phyloP scores from a whole-genome alignment of 2,113 vertebrate genomes.

The Platysternon megacephalum region DNA sequence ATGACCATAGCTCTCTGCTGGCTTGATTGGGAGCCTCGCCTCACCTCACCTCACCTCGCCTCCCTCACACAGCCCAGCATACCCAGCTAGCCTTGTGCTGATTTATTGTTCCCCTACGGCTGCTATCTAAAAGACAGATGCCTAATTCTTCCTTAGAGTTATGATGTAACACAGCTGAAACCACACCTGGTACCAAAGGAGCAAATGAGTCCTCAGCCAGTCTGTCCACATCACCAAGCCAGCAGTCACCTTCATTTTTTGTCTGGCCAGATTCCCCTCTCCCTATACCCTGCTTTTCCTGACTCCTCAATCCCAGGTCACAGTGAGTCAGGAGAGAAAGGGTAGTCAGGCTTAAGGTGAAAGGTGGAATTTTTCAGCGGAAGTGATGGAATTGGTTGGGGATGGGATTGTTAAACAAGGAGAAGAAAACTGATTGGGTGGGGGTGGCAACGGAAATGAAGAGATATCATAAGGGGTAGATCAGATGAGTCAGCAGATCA shows the following conservation, averaged over 20 bases:
- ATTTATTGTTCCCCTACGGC: background rate
- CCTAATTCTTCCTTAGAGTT: too few relatives aligned
- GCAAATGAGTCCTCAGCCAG: background rate
- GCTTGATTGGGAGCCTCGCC: background rate
- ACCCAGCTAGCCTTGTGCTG: background rate
- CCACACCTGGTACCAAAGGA: background rate
- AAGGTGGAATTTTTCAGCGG: background rate
- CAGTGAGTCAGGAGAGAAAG: background rate
- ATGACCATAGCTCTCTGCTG: background rate
- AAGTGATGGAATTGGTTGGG: background rate
- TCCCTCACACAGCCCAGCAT: accelerated
- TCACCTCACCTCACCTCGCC: background rate
- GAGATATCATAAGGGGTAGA: background rate
- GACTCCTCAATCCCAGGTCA: background rate
- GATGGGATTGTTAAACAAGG: background rate
- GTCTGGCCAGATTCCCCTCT: background rate
- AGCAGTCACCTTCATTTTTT: background rate
- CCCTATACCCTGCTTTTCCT: accelerated
- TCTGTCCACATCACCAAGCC: background rate
- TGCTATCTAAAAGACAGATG: background rate
- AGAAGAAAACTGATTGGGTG: too few relatives aligned
- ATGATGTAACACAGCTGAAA: too few relatives aligned
- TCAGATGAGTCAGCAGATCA: background rate
- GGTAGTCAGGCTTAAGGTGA: accelerated
- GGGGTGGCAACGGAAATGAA: background rate